Evolutionary conservation across 1,140 invertebrate genomes (phyloP).

Genomic region (Drosophila quadrilineata): DNA sequence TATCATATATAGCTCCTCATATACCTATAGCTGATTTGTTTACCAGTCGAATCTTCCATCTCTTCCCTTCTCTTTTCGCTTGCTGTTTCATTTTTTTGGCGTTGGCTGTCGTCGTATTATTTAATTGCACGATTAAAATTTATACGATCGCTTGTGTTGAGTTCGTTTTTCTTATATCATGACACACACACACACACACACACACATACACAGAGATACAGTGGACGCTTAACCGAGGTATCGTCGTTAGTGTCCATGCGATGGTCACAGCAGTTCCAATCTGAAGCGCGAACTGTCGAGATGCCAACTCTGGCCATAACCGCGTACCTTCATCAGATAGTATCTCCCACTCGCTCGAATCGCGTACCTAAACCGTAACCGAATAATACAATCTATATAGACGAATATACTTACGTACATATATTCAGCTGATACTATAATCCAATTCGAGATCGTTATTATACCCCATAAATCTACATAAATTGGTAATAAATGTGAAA

Average conservation of each 20-base stretch:
- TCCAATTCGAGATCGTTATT: not conserved
- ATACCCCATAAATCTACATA: conserved; percentile 2
- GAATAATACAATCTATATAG: conserved; percentile 1
- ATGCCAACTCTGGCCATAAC: conserved; percentile 13
- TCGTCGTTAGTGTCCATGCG: not conserved
- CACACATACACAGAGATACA: not conserved
- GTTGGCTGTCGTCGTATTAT: not conserved
- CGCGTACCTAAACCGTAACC: not conserved
- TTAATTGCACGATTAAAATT: conserved; percentile 36
- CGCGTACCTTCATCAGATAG: conserved; percentile 5
- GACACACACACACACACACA: not conserved
- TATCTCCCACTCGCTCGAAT: no score
- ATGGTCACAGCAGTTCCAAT: conserved; percentile 14
- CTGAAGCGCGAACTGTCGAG: conserved; percentile 31
- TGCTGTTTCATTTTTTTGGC: not conserved
- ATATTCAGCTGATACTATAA: not conserved
- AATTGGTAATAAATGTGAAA: conserved; percentile 22
- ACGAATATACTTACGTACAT: not conserved
- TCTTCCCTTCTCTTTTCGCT: not conserved
- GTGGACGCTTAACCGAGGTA: conserved; percentile 22
- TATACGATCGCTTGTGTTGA: conserved; percentile 20
- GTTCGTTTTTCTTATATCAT: conserved; percentile 5
- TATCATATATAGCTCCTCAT: no score
- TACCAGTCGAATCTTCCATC: not conserved
- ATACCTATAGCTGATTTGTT: conserved; percentile 22